A percentile compares a stretch with the other conserved stretches of the same genome.
These are phyloP conservation scores for Solenodon paradoxus DNA, from an alignment of 2,113 vertebrate species.

Conservation along the genomic window DNA sequence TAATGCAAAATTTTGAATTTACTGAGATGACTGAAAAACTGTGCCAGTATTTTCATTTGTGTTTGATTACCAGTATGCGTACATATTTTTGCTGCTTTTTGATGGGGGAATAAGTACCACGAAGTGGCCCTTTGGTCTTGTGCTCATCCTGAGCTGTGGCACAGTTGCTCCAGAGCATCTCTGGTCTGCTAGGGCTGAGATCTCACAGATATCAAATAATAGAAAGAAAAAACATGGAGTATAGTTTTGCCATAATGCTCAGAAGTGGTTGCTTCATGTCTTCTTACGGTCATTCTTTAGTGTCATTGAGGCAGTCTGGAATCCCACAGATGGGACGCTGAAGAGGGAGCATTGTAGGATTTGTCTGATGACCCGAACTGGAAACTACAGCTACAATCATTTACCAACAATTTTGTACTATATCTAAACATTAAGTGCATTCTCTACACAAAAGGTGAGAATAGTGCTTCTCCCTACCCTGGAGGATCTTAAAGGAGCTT, in stretches of 20 bases:
- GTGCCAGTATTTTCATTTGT: neutral
- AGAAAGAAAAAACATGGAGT: neutral
- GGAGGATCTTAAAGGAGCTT: neutral
- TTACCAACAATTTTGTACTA: neutral
- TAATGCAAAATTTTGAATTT: neutral
- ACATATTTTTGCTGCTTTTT: neutral
- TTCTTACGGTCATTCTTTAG: neutral
- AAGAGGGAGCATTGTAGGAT: neutral
- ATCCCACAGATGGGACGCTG: neutral
- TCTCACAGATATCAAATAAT: neutral
- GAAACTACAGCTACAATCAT: neutral
- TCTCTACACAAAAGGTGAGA: neutral
- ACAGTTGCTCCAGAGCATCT: no score
- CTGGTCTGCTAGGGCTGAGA: neutral
- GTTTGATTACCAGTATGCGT: neutral
- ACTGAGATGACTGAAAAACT: neutral
- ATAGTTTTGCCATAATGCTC: neutral
- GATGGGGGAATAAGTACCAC: neutral
- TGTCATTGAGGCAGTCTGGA: neutral
- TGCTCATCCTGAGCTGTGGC: neutral
- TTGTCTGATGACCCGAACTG: neutral
- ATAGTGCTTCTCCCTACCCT: neutral
- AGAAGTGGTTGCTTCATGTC: neutral
- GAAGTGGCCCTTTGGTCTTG: neutral
- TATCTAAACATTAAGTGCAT: neutral